A percentile compares a stretch with the other conserved stretches of the same genome.
Evolutionary conservation across 2,888 invertebrate species (phyloP).

Genomic region (Dasysyrphus tricinctus): DNA sequence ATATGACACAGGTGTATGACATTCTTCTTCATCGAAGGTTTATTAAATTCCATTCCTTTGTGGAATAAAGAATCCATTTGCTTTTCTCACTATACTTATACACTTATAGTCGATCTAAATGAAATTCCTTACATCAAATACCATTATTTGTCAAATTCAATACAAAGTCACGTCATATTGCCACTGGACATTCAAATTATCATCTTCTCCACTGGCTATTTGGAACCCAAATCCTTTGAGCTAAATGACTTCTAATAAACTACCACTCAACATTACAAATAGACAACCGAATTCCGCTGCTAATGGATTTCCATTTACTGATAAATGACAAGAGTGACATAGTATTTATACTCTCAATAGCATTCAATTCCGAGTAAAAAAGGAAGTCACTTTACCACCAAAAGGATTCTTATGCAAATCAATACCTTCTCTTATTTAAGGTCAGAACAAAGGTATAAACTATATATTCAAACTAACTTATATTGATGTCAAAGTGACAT

Average conservation of each 20-base stretch:
- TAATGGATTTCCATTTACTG: conserved; percentile 70
- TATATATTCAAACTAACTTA: conserved; percentile 4
- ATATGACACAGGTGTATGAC: not conserved
- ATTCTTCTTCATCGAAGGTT: not conserved
- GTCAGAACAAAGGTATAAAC: conserved; percentile 35
- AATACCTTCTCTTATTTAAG: conserved; percentile 47
- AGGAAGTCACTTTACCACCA: conserved; percentile 5
- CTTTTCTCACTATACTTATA: not conserved
- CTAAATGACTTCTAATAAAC: conserved; percentile 47
- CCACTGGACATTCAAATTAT: conserved; percentile 34
- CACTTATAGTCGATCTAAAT: not conserved
- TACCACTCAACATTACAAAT: conserved; percentile 38
- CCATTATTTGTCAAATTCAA: conserved; percentile 8
- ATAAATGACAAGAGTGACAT: conserved; percentile 45
- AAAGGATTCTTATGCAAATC: conserved; percentile 55
- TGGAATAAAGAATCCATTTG: not conserved
- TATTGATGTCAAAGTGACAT: conserved; percentile 46
- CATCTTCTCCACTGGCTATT: conserved; percentile 34
- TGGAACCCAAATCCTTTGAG: conserved; percentile 14
- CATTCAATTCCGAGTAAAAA: conserved; percentile 3
- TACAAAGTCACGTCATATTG: not conserved
- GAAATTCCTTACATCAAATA: conserved; percentile 14
- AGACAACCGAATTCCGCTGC: conserved; percentile 49
- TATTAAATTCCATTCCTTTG: conserved; percentile 18
- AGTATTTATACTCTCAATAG: conserved; percentile 17